A percentile compares a stretch with the other conserved stretches of the same genome.
Evolutionary conservation across 2,888 invertebrate genomes (phyloP).

Genomic region (Ectropis crepuscularia): DNA sequence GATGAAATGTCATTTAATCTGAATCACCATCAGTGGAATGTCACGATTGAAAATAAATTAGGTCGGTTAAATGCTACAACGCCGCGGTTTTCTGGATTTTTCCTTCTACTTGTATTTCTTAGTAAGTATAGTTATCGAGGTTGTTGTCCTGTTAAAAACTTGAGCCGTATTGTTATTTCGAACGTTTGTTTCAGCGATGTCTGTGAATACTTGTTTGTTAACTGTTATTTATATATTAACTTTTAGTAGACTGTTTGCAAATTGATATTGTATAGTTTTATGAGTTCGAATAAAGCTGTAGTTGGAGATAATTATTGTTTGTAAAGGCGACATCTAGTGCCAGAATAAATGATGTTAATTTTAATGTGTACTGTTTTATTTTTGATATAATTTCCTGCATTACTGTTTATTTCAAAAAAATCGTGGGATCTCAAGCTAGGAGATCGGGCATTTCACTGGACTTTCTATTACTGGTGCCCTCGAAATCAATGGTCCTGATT

Average conservation of each 20-base stretch:
- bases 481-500: too few relatives aligned
- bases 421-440: too few relatives aligned
- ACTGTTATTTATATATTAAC: slow-evolving; percentile 26
- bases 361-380: neutral
- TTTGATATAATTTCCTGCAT: too few relatives aligned
- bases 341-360: slow-evolving; percentile 14
- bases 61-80: neutral
- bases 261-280: slow-evolving; percentile 21
- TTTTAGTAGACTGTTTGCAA: slow-evolving; percentile 23
- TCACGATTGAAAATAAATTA: too few relatives aligned
- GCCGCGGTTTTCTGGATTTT: slow-evolving; percentile 18
- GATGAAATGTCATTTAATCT: too few relatives aligned
- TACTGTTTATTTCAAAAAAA: too few relatives aligned
- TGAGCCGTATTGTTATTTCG: slow-evolving; percentile 12
- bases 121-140: neutral
- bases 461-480: too few relatives aligned
- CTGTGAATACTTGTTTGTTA: slow-evolving; percentile 14
- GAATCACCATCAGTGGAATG: too few relatives aligned
- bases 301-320: slow-evolving; percentile 7
- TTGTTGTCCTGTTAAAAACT: slow-evolving; percentile 3
- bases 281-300: slow-evolving; percentile 11
- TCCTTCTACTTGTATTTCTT: slow-evolving; percentile 8
- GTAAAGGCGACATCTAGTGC: slow-evolving; percentile 6
- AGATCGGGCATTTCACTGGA: too few relatives aligned
- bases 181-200: slow-evolving; percentile 15